Evolutionary conservation across 2,888 invertebrate species (phyloP).

Genomic region (Leucophenga montana): DNA sequence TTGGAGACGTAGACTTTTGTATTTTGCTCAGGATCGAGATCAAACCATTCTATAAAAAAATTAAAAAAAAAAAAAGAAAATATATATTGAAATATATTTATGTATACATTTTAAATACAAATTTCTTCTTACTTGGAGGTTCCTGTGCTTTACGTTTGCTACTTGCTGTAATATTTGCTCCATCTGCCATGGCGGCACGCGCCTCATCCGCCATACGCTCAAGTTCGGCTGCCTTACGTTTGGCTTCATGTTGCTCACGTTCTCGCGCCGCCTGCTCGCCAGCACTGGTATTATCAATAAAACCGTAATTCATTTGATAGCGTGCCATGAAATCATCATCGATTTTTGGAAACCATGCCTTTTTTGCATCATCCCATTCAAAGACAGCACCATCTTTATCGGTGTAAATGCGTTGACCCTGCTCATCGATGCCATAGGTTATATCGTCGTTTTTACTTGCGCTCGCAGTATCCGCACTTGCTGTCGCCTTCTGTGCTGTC

Average conservation of each 20-base stretch:
- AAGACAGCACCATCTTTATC: slow-evolving; percentile 91
- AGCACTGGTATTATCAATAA: slow-evolving; percentile 77
- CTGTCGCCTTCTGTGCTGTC: slow-evolving; percentile 22
- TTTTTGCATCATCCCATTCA: slow-evolving; percentile 92
- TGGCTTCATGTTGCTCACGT: slow-evolving; percentile 50
- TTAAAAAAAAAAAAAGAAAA: slow-evolving; percentile 24
- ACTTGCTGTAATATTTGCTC: slow-evolving; percentile 29
- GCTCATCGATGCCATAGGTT: slow-evolving; percentile 83
- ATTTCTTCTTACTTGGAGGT: slow-evolving; percentile 71
- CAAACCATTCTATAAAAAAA: slow-evolving; percentile 86
- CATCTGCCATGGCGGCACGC: slow-evolving; percentile 51
- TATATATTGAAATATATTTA: background rate
- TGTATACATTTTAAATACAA: too few relatives aligned
- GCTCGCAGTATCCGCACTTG: slow-evolving; percentile 40
- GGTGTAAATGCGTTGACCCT: slow-evolving; percentile 85
- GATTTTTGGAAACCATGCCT: slow-evolving; percentile 97
- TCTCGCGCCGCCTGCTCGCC: slow-evolving; percentile 54
- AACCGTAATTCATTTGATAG: slow-evolving; percentile 97
- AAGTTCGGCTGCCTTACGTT: slow-evolving; percentile 58
- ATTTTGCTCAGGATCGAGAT: slow-evolving; percentile 88
- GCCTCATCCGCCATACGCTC: slow-evolving; percentile 64
- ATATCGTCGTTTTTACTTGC: slow-evolving; percentile 54
- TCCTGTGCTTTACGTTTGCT: slow-evolving; percentile 75
- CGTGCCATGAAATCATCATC: slow-evolving; percentile 96
- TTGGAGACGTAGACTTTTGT: slow-evolving; percentile 97